Percentiles rank a stretch among this genome's conserved stretches.
Evolutionary conservation across 2,888 invertebrate species (phyloP).

Genomic region (Metalampra italica): DNA sequence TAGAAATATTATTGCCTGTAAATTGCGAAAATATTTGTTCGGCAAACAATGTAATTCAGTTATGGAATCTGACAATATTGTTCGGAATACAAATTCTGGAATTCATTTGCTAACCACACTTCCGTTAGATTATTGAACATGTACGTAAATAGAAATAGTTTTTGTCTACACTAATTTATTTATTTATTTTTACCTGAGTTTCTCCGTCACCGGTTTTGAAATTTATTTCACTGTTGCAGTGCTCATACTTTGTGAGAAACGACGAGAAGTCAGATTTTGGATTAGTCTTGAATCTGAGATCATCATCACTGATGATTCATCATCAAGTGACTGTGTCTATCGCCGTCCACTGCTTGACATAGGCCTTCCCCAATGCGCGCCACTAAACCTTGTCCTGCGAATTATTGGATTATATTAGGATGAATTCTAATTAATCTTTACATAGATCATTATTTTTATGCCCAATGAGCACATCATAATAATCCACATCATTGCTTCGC

Average conservation of each 20-base stretch:
- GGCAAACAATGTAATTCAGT: constrained; percentile 24
- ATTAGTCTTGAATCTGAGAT: too few species aligned
- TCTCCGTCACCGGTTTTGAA: too few species aligned
- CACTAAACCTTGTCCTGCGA: too few species aligned
- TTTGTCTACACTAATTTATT: not conserved
- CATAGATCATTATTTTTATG: constrained; percentile 37
- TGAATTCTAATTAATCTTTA: constrained; percentile 4
- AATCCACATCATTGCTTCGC: constrained; percentile 37
- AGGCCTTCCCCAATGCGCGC: too few species aligned
- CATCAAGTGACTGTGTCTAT: too few species aligned
- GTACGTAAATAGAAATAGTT: not conserved
- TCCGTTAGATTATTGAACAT: not conserved
- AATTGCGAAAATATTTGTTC: constrained; percentile 15
- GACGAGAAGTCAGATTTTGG: too few species aligned
- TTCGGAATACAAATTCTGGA: not conserved
- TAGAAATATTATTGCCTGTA: not conserved
- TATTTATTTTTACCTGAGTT: too few species aligned
- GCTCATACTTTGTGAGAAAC: too few species aligned
- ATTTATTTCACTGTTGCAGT: too few species aligned
- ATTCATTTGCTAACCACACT: not conserved
- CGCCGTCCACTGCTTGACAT: too few species aligned
- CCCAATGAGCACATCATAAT: constrained; percentile 42
- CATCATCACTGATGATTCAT: too few species aligned
- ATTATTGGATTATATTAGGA: too few species aligned
- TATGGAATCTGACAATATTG: constrained; percentile 12